Percentiles rank a stretch among this genome's conserved stretches.
phyloP scores from a whole-genome alignment of 2,113 vertebrate species.

The Murina feae region DNA sequence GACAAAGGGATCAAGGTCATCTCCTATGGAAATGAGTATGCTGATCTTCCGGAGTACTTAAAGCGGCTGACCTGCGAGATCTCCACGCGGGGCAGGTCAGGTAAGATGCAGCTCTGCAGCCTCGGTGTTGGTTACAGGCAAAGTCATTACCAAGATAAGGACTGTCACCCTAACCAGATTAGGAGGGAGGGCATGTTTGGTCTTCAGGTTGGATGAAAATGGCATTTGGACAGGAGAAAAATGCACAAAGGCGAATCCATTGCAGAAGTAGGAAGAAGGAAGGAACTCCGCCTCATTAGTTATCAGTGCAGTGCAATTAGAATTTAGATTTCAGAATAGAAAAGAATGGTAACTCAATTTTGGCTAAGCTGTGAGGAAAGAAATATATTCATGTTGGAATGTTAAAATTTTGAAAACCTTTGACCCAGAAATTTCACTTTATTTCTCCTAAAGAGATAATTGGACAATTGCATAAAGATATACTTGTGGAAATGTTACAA shows the following conservation, averaged over 20 bases:
- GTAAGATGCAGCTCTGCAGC: slow-evolving; percentile 60
- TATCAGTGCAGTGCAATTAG: background rate
- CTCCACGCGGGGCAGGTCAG: slow-evolving; percentile 80
- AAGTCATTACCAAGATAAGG: background rate
- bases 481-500: background rate
- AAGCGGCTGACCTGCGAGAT: slow-evolving; percentile 92
- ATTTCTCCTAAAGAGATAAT: background rate
- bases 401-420: background rate
- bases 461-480: background rate
- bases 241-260: background rate
- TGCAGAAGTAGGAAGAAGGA: background rate
- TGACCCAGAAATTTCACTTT: slow-evolving; percentile 14
- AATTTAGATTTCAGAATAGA: background rate
- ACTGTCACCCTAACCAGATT: background rate
- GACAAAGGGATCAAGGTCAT: slow-evolving; percentile 98
- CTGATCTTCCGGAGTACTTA: slow-evolving; percentile 92
- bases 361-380: background rate
- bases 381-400: background rate
- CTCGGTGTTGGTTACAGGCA: background rate
- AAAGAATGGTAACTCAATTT: background rate
- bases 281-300: background rate
- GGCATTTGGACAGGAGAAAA: background rate
- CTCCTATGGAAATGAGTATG: slow-evolving; percentile 93
- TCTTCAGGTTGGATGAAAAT: background rate
- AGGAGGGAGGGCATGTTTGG: background rate